Evolutionary conservation across 2,113 vertebrate species (phyloP), one percentile per base, ranked within the genome.

Genomic region (Malurus elegans): DNA sequence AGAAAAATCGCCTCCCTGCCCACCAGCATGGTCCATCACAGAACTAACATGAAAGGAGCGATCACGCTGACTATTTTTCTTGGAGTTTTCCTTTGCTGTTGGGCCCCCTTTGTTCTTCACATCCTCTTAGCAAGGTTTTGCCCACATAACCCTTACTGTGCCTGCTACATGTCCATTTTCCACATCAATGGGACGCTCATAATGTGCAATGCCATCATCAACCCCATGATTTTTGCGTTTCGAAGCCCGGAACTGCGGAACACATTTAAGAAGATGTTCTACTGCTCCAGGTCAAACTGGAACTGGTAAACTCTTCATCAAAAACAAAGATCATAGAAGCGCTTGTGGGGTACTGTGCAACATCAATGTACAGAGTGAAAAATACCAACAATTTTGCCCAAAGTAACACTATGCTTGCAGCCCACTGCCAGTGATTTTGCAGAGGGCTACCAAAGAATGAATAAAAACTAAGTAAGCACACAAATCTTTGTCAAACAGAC

Each of bases 201-300:
- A 78, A 99, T 99, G 98, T 99, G 99, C 93, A 99, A 99, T 16
- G 98, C 98, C 0, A 96, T 99, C 64, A 98, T 99, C 1, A 98
- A 99, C 86, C 99, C 99, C 0, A 98, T 99, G 71, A 99, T 99
- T 96, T 99, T 99, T 32, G 99, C 99, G 36, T 99, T 99, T 91
- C 98, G 99, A 81, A 99, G 98, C 31, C 97, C 98, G 12, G 99
- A 99, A 92, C 95, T 99, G 32, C 91, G 98, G 65, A 98, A 93
- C 12, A 99, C 99, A 6, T 99, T 99, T 82, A 98, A 92, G 84
- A 99, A 98, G 95, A 99, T 99, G 98, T 93, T 99, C 67, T 95
- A 97, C 73, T 98, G 97, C 67, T 95, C 72, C 14, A 90, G 92
- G 16, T 95, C 90, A 91, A 92, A 47, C 24, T 95, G 83, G 40